Evolutionary conservation across 2,797 vertebrate species (phyloP).

Genomic region (Kryptopterus vitreolus): DNA sequence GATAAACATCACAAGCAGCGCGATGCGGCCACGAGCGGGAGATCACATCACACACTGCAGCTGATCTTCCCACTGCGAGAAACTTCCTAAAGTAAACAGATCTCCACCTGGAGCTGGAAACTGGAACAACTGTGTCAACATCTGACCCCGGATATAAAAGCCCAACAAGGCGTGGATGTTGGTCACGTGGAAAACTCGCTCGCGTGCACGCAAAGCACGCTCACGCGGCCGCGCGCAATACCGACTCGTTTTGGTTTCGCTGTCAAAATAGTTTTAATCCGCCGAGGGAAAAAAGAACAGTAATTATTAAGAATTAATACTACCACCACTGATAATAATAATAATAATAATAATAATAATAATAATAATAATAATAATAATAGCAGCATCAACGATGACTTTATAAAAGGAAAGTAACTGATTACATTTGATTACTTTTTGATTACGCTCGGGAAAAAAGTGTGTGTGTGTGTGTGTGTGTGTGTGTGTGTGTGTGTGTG

Average conservation of each 20-base stretch:
- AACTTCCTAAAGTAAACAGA: slow-evolving; percentile 34
- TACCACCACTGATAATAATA: too few species aligned
- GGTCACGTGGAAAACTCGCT: neutral
- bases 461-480: too few species aligned
- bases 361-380: too few species aligned
- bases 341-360: too few species aligned
- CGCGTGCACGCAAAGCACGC: neutral
- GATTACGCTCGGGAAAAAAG: too few species aligned
- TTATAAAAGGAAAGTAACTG: too few species aligned
- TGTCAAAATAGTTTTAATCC: neutral
- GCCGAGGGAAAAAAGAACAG: too few species aligned
- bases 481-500: too few species aligned
- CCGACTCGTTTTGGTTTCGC: neutral
- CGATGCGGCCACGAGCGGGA: neutral
- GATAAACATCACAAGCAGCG: neutral
- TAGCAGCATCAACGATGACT: too few species aligned
- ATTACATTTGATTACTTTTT: too few species aligned
- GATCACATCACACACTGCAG: neutral
- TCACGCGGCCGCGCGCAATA: neutral
- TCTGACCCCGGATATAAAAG: slow-evolving; percentile 49
- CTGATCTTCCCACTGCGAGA: slow-evolving; percentile 18
- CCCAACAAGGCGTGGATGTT: neutral
- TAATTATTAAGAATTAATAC: too few species aligned
- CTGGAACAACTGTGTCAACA: neutral
- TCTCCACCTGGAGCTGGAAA: neutral